Base-by-base conservation (phyloP, 2,113 vertebrate genomes). In the Ornithorhynchus anatinus region DNA sequence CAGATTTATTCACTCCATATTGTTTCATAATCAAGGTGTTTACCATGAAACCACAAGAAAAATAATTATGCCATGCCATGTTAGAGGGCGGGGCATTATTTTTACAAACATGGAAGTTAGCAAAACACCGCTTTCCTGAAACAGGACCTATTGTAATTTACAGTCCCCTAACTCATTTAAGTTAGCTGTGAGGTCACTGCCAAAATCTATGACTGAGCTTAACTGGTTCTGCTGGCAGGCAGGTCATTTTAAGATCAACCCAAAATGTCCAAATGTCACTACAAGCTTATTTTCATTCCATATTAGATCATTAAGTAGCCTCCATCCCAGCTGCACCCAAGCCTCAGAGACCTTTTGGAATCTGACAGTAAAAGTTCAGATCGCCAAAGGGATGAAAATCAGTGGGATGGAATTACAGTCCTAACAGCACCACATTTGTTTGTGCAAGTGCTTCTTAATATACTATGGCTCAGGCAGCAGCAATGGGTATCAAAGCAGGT, bases 391-490 rank as follows among this genome's bases (percentile, higher is more conserved):
- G n/a, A 54, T 4, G 31, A 67, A 50, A 51, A 1, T 1, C 32
- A 16, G 25, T 2, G 16, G 5, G 72, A 9, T 0, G 1, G 51
- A 72, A 75, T 56, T 32, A 38, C 1, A 1, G 59, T 67, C 10
- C 31, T 33, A 52, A 12, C 25, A 57, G 51, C 54, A 64, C 48
- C 35, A 59, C 1, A 45, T n/a, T 1, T 4, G 12, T 39, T 69
- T 1, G 6, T 4, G 42, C 15, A 57, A 75, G 40, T 0, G 14
- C 59, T 53, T 67, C 48, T 43, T 31, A 36, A 13, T 0, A 0
- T 1, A 16, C 11, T 10, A 23, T 0, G 36, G 36, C 23, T 50
- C 19, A 17, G 6, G 6, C 6, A 35, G n/a, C 39, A 44, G 67
- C 10, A 16, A 25, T 1, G 0, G 0, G 64, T 1, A 22, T 42